Conservation (phyloP, 2,888 invertebrate genomes). For the Drosophila silvestris region DNA sequence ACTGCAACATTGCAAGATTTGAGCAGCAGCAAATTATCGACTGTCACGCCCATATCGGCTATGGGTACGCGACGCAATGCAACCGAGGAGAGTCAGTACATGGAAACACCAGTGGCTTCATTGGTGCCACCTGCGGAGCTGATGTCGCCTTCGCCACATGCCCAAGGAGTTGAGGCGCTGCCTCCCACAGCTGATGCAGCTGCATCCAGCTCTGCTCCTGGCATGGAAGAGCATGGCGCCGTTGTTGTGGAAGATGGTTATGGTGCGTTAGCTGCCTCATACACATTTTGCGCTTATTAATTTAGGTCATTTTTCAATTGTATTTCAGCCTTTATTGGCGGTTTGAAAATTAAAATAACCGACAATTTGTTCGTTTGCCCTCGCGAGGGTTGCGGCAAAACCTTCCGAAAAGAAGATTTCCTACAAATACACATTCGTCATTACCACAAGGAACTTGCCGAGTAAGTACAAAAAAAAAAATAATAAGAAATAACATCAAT, state of each 20-base stretch:
- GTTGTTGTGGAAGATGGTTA: conserved; percentile 78
- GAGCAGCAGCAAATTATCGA: conserved; percentile 34
- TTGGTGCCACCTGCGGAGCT: conserved; percentile 82
- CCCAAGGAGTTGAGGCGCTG: conserved; percentile 14
- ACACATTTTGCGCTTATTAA: neutral
- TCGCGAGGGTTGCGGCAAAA: conserved; percentile 93
- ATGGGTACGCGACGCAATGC: conserved; percentile 25
- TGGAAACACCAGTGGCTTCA: conserved; percentile 81
- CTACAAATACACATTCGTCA: conserved; percentile 97
- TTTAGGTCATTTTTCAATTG: neutral
- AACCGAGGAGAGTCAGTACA: conserved; percentile 65
- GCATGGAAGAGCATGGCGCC: conserved; percentile 26
- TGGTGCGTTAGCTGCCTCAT: conserved; percentile 61
- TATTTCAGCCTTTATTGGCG: conserved; percentile 86
- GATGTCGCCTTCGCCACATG: conserved; percentile 80
- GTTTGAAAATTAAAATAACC: conserved; percentile 89
- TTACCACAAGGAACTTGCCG: conserved; percentile 93
- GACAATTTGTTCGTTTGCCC: conserved; percentile 91
- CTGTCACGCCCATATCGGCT: conserved; percentile 36
- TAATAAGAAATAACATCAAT: neutral
- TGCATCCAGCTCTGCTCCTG: conserved; percentile 11
- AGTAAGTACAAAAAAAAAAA: conserved; percentile 82
- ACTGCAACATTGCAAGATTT: conserved; percentile 37
- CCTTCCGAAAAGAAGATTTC: conserved; percentile 95
- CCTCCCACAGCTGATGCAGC: conserved; percentile 7